Evolutionary conservation across 2,888 invertebrate species (phyloP), one percentile per base, ranked within the genome.

Genomic region (Tachystola acroxantha): DNA sequence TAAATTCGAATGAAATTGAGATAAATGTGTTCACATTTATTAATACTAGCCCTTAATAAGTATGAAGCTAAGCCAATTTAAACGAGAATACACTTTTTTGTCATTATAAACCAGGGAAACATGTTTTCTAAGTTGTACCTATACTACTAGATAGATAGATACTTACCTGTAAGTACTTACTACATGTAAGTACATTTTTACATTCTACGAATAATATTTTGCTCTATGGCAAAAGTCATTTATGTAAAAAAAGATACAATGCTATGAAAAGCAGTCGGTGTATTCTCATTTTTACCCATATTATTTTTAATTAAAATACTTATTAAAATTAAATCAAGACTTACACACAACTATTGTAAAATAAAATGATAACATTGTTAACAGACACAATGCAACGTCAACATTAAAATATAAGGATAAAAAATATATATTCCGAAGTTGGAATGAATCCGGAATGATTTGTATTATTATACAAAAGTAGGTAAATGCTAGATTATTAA

Each of bases 391-490:
- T 30, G 13, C 6, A 32, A 34, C n/a, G 6, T 22, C 29, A 27
- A 30, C 25, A 22, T 26, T 29, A 26, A 28, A 29, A 35, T 37
- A 28, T 32, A 19, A 32, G 13, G 10, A 10, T 25, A 33, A 31
- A 39, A 34, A 62, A 63, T 57, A 64, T 57, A 58, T 53, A 53
- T 48, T 55, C 52, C 47, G 52, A 58, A 57, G 45, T 46, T 62
- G 79, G 74, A 79, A 80, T 75, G 65, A 54, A 51, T 54, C 34
- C 46, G 71, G 70, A 78, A 75, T 76, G 65, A 62, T 45, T 45
- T 16, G 6, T 16, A 4, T 16, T 16, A 43, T 45, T 11, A 22
- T 14, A 33, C 32, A 14, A 13, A 33, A 32, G 13, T 11, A 11
- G 3, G 12, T 14, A 26, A 16, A n/a, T 10, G 22, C 16, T 14